Base-by-base conservation (phyloP, 2,797 vertebrate genomes). In the Rhynchotus rufescens region DNA sequence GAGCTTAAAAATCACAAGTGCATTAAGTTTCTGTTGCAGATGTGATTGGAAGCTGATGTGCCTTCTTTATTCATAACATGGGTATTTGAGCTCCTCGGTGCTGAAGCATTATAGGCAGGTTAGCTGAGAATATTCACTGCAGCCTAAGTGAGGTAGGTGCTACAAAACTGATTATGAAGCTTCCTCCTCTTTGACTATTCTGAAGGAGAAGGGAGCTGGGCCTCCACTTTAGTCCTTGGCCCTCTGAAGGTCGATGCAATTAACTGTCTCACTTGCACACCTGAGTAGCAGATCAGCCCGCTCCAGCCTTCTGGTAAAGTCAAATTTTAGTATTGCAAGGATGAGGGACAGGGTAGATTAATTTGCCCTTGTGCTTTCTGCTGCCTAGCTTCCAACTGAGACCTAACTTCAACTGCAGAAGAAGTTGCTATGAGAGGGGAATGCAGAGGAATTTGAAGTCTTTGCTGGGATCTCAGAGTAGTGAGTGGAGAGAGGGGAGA, bases 181-280 rank as follows among this genome's bases (percentile, higher is more conserved):
- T 1, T 68, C 32, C 80, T 36, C 13, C 25, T 86, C 67, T 54
- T 19, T 36, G 12, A 19, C 11, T 57, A 2, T 40, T 34, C 3
- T 1, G n/a, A 8, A 6, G 4, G 20, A 9, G 65, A 64, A 73
- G 54, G 28, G 38, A 23, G 25, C 20, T 10, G 3, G 32, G 42
- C 15, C 3, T 3, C 28, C 59, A 6, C 4, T 3, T 30, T 4
- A 28, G 40, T 28, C 40, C 34, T 40, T 23, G 32, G 22, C 8
- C 11, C 13, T 23, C 25, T 30, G 34, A 6, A 25, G 49, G 16
- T 34, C 0, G 0, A 12, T 42, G 66, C 34, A 4, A 4, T 6
- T 22, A n/a, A 2, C 23, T 34, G 32, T 9, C 20, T 76, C 11
- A 3, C 5, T 1, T 0, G 0, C 12, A 28, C 15, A n/a, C 32